Conservation (phyloP, 2,888 invertebrate genomes). For the Troides oblongomaculatus region DNA sequence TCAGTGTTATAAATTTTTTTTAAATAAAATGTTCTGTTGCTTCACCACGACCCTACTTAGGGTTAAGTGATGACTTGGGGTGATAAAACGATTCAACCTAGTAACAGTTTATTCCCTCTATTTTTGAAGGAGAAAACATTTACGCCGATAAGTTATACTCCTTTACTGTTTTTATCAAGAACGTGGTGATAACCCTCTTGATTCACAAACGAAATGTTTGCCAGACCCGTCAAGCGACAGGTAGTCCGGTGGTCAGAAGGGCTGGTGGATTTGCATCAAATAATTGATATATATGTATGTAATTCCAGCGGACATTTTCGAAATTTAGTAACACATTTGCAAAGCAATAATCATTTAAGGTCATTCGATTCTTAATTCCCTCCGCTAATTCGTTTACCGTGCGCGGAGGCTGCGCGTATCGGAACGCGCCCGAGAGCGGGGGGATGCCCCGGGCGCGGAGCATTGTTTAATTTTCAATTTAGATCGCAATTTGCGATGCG, state of each 20-base stretch:
- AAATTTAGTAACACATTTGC: conserved; percentile 1
- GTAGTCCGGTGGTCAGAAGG: not conserved
- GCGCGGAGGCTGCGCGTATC: conserved; percentile 9
- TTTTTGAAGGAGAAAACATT: too few species aligned
- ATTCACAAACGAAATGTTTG: too few species aligned
- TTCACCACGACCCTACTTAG: too few species aligned
- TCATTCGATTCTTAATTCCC: conserved; percentile 26
- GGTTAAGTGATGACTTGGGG: too few species aligned
- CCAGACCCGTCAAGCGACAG: too few species aligned
- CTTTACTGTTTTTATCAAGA: not conserved
- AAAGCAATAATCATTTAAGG: conserved; percentile 19
- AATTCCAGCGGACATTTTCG: not conserved
- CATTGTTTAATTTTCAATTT: conserved; percentile 81
- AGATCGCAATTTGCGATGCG: conserved; percentile 81
- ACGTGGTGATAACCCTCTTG: not conserved
- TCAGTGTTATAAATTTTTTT: too few species aligned
- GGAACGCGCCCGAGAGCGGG: conserved; percentile 37
- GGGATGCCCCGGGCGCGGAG: conserved; percentile 42
- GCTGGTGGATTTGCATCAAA: not conserved
- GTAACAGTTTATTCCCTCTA: too few species aligned
- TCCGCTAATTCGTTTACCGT: conserved; percentile 29
- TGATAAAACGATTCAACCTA: too few species aligned
- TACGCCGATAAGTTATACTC: too few species aligned
- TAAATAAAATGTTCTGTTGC: too few species aligned
- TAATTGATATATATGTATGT: not conserved